Evolutionary conservation across 2,113 vertebrate genomes (phyloP).

Genomic region (Etheostoma spectabile): DNA sequence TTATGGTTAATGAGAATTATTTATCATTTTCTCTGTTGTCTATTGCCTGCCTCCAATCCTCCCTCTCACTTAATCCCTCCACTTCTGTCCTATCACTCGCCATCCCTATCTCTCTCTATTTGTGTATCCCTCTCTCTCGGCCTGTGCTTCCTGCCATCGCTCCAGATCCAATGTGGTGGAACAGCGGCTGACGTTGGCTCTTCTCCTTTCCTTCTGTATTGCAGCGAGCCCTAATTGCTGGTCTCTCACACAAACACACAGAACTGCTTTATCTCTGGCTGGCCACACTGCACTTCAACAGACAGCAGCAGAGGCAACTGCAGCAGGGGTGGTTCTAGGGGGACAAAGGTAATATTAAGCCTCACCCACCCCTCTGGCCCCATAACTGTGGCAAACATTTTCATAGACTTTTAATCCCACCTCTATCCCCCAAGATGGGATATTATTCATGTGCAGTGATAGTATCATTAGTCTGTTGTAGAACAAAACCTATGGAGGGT

Average conservation of each 20-base stretch:
- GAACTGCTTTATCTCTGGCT: constrained; percentile 70
- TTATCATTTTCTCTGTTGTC: constrained; percentile 26
- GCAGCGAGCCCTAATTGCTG: constrained; percentile 73
- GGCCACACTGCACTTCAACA: constrained; percentile 66
- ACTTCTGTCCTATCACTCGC: constrained; percentile 18
- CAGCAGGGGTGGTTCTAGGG: not conserved
- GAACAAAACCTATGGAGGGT: too few species aligned
- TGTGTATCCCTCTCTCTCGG: constrained; percentile 17
- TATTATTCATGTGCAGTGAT: too few species aligned
- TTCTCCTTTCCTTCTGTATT: constrained; percentile 58
- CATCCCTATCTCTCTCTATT: constrained; percentile 33
- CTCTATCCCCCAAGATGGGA: too few species aligned
- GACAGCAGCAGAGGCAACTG: constrained; percentile 49
- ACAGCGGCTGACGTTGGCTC: constrained; percentile 65
- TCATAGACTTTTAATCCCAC: too few species aligned
- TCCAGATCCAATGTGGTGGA: constrained; percentile 53
- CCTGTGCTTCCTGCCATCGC: constrained; percentile 36
- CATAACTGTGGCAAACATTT: too few species aligned
- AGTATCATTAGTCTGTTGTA: too few species aligned
- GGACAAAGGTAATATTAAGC: too few species aligned
- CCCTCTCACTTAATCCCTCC: constrained; percentile 41
- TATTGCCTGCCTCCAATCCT: constrained; percentile 35
- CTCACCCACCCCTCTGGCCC: too few species aligned
- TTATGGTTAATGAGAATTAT: constrained; percentile 42
- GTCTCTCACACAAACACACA: constrained; percentile 72